Conservation (phyloP, 1,140 invertebrate species). For the Diorhabda elongata region DNA sequence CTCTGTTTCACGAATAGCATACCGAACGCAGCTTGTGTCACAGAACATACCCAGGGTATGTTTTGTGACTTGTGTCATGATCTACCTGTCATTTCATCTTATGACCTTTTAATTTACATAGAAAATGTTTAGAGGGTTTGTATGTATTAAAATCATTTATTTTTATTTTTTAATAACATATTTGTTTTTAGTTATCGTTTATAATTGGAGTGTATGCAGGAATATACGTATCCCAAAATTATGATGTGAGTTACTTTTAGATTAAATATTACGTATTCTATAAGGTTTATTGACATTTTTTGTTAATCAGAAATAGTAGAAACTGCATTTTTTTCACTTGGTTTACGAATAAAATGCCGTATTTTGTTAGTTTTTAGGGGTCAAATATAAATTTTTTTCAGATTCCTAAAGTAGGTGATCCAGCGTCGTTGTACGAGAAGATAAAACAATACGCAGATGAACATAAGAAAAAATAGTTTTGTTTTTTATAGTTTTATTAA, state of each 20-base stretch:
- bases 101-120: neutral
- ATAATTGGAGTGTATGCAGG: constrained; percentile 72
- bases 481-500: constrained; percentile 17
- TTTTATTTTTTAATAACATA: constrained; percentile 12
- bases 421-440: constrained; percentile 62
- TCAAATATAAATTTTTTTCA: constrained; percentile 46
- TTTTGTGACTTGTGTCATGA: no score
- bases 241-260: constrained; percentile 58
- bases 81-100: no score
- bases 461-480: constrained; percentile 52
- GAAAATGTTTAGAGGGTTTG: constrained; percentile 41
- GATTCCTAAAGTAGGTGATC: constrained; percentile 79
- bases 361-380: no score
- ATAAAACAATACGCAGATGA: constrained; percentile 65
- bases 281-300: no score
- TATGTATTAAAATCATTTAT: constrained; percentile 29
- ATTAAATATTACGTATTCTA: no score
- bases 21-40: no score
- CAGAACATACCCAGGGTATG: no score
- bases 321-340: no score
- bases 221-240: constrained; percentile 77
- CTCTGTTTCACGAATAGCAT: no score
- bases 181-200: constrained; percentile 65
- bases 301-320: no score
- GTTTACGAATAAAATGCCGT: no score